phyloP scores from a whole-genome alignment of 2,888 invertebrate species.

The Spilarctia lutea region DNA sequence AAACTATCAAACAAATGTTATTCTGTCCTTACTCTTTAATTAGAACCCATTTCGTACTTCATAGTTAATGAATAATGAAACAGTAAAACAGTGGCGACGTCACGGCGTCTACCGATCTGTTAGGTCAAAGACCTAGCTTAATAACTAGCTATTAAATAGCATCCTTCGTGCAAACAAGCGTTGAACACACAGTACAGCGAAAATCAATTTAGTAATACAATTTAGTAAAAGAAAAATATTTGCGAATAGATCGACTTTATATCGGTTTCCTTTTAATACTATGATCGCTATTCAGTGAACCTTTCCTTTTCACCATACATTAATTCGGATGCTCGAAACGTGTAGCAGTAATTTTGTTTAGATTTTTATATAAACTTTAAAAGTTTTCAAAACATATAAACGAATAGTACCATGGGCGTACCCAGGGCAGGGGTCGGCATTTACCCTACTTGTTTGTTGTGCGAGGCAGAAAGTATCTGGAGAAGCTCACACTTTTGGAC shows the following conservation, averaged over 20 bases:
- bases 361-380: too few relatives aligned
- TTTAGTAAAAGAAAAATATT: not conserved
- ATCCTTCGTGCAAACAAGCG: not conserved
- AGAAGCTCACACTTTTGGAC: too few relatives aligned
- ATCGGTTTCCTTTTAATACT: not conserved
- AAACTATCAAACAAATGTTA: not conserved
- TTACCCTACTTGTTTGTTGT: too few relatives aligned
- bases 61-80: slow-evolving; percentile 51
- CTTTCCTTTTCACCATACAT: not conserved
- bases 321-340: too few relatives aligned
- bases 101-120: slow-evolving; percentile 60
- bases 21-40: slow-evolving; percentile 14
- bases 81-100: slow-evolving; percentile 52
- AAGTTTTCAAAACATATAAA: too few relatives aligned
- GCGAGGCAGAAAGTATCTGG: too few relatives aligned
- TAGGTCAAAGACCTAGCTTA: slow-evolving; percentile 51
- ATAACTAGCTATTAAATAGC: slow-evolving; percentile 62
- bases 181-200: not conserved
- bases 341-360: not conserved
- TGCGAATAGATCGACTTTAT: not conserved
- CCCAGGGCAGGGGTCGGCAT: too few relatives aligned
- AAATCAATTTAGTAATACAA: not conserved
- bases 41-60: slow-evolving; percentile 14
- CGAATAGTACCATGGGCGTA: too few relatives aligned
- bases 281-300: not conserved